Base-by-base conservation (phyloP, 1,140 invertebrate genomes). In the Aphaenogaster floridana region DNA sequence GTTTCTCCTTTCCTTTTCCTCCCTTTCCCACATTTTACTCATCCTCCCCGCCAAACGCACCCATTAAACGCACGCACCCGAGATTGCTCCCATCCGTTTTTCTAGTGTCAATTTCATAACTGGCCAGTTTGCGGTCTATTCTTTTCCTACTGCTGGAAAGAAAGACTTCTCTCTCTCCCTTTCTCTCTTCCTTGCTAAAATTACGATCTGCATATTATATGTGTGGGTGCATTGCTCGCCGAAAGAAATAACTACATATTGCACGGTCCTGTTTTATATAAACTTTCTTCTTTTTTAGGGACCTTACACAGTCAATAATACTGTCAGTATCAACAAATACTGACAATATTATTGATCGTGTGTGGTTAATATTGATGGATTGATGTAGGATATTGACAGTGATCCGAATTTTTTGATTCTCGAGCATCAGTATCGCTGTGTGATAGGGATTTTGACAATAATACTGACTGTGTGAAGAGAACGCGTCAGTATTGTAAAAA, bases 41-140 rank as follows among this genome's bases (percentile, higher is more conserved):
- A 2, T 39, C 45, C 34, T 45, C 36, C 2, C 39, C 17, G 69
- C 21, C 50, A 54, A 28, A 64, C 57, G 48, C 11, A 50, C 48
- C n/a, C 54, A 52, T 81, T 21, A 68, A 64, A 57, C 66, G 28
- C 28, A 71, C 69, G 61, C 59, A 54, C 2, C n/a, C n/a, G 54
- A 84, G 69, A 77, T 88, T 86, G 50, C 52, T 21, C 13, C 15
- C 13, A 61, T 52, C 21, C 50, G n/a, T 17, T 54, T 66, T 63
- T 45, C 17, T 28, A 17, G 28, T 34, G 50, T 71, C 68, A 84
- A 74, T 84, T 74, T 80, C 36, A 69, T 81, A 81, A 81, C 63
- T 8, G n/a, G 15, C 39, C 78, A 39, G 13, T 59, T 11, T 39
- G 15, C 34, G 9, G 15, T 64, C 17, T 11, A 39, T 52, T 52